Evolutionary conservation across 2,113 vertebrate genomes (phyloP), one percentile per base, ranked within the genome.

Genomic region (Brachypteracias leptosomus): DNA sequence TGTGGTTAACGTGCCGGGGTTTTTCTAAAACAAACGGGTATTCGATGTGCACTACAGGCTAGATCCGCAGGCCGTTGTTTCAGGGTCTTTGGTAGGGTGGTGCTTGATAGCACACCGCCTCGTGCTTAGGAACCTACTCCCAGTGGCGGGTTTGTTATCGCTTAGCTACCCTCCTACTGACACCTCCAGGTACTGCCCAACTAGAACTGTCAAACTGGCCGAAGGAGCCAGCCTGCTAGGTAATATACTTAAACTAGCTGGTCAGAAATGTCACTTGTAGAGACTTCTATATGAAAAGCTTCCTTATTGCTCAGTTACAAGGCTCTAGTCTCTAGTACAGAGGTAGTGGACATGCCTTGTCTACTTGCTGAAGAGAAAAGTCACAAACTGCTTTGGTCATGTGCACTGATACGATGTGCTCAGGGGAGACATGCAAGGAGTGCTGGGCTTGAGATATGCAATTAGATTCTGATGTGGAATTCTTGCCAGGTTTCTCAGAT

Each of bases 151-250:
- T 75, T 55, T 44, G 5, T 58, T 36, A 20, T 36, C 36, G 58
- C 44, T 29, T 12, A 67, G 36, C 21, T 21, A 65, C 18, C 18
- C 13, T 71, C 36, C 44, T 62, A 0, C 61, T 26, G 67, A 9
- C 1, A 2, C 1, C 0, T 36, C 46, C 33, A 0, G 5, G 52
- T 31, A 14, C 58, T 19, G 25, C 1, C 0, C 28, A 33, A 31
- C n/a, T 8, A 21, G 25, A 49, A 6, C 18, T 51, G 52, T 12
- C 22, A 2, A 26, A 35, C 35, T 3, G 10, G 38, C 52, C 68
- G 67, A 44, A 73, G 51, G 22, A 88, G 20, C 8, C 35, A 29
- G 20, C 17, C 1, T 17, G 7, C 52, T 54, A 20, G 22, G 25
- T 16, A n/a, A 15, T 17, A 15, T 17, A 4, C 18, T 46, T 71